A percentile compares a stretch with the other conserved stretches of the same genome.
phyloP scores from a whole-genome alignment of 2,797 vertebrate species.

The Florisuga fusca region DNA sequence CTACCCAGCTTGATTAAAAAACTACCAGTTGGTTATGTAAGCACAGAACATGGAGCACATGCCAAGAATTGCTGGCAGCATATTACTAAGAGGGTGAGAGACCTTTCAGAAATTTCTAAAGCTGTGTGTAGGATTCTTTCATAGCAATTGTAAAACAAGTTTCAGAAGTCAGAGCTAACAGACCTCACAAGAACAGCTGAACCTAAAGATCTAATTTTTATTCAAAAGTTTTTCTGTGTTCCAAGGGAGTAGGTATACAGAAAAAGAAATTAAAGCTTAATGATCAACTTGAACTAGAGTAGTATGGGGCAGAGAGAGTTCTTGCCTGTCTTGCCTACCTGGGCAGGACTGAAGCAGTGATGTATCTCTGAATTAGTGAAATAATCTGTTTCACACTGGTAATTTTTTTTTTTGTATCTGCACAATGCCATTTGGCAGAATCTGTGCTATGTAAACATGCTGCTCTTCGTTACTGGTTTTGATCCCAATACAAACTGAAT shows the following conservation, averaged over 20 bases:
- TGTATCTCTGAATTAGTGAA: not conserved
- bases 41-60: not conserved
- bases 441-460: not conserved
- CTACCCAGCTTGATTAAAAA: not conserved
- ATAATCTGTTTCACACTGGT: not conserved
- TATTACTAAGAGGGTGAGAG: not conserved
- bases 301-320: not conserved
- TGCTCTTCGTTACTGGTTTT: constrained; percentile 19
- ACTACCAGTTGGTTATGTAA: constrained; percentile 8
- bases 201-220: not conserved
- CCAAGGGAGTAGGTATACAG: not conserved
- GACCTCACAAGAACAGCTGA: not conserved
- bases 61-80: constrained; percentile 37
- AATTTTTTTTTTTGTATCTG: not conserved
- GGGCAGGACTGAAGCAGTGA: not conserved
- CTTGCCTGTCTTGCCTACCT: not conserved
- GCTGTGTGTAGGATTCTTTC: not conserved
- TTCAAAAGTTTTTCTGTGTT: not conserved
- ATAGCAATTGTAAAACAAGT: not conserved
- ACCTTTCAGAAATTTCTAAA: not conserved
- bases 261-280: not conserved
- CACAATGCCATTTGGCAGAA: not conserved
- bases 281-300: not conserved
- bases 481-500: not conserved
- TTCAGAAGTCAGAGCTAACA: not conserved